phyloP scores from a whole-genome alignment of 2,113 vertebrate genomes.

The Aegotheles bennettii region DNA sequence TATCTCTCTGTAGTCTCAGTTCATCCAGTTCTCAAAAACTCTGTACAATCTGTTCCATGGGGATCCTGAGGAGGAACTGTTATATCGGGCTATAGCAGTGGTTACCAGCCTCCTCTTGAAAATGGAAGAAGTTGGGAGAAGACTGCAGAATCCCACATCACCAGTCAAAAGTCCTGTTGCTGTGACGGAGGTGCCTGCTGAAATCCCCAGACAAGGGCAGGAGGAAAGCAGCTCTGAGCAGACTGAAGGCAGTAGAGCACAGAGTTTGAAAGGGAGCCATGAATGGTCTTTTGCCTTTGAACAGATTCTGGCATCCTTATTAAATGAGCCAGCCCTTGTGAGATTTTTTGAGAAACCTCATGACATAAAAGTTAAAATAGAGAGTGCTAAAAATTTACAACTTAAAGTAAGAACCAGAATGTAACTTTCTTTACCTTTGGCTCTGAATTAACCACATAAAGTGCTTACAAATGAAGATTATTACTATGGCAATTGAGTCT shows the following conservation, averaged over 20 bases:
- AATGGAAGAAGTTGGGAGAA: slow-evolving; percentile 72
- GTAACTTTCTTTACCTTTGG: slow-evolving; percentile 35
- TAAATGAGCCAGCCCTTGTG: slow-evolving; percentile 90
- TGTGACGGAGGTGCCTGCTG: not conserved
- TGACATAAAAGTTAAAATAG: slow-evolving; percentile 80
- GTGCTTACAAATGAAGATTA: slow-evolving; percentile 19
- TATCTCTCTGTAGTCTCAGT: slow-evolving; percentile 80
- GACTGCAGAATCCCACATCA: slow-evolving; percentile 61
- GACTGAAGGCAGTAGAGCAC: not conserved
- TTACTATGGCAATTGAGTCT: not conserved
- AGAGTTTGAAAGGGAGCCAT: slow-evolving; percentile 33
- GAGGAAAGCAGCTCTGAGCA: not conserved
- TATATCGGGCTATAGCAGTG: slow-evolving; percentile 87
- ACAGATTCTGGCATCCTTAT: slow-evolving; percentile 92
- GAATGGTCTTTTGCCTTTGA: slow-evolving; percentile 98
- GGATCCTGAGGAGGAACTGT: slow-evolving; percentile 86
- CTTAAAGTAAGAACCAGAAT: slow-evolving; percentile 76
- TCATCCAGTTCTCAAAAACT: slow-evolving; percentile 95
- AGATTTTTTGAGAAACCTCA: slow-evolving; percentile 88
- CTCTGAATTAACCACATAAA: not conserved
- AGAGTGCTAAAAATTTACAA: slow-evolving; percentile 79
- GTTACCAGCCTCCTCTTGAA: slow-evolving; percentile 86
- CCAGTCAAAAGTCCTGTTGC: not conserved
- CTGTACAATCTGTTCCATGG: slow-evolving; percentile 94
- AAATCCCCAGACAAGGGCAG: not conserved